These are phyloP conservation scores for Apis florea DNA, from an alignment of 1,140 invertebrate species.

Conservation along the genomic window DNA sequence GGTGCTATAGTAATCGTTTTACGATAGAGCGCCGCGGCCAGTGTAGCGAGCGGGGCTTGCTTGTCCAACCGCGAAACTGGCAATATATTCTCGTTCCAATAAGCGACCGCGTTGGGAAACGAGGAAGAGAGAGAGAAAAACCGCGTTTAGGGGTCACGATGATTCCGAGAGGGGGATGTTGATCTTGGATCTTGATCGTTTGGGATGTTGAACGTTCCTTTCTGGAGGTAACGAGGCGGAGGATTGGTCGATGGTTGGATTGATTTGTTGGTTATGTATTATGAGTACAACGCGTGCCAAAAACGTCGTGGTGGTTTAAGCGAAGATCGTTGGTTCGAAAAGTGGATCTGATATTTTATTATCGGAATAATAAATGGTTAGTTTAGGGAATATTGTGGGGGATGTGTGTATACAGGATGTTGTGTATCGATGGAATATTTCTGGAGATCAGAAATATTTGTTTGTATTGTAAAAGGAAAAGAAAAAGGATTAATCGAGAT, in stretches of 20 bases:
- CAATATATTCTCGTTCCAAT: constrained; percentile 48
- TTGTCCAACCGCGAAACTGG: constrained; percentile 22
- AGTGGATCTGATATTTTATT: no score
- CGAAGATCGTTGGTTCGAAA: no score
- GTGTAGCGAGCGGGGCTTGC: not conserved
- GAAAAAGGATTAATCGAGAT: no score
- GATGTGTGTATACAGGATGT: no score
- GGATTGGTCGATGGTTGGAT: not conserved
- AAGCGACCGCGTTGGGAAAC: constrained; percentile 19
- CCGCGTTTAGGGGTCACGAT: not conserved
- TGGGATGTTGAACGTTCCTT: not conserved
- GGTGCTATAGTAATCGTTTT: constrained; percentile 49
- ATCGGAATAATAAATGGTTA: no score
- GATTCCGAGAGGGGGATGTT: not conserved
- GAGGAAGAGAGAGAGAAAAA: constrained; percentile 10
- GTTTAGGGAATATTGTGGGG: no score
- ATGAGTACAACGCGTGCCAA: no score
- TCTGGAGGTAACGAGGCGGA: not conserved
- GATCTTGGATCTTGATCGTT: not conserved
- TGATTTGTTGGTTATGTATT: not conserved
- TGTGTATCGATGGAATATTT: no score
- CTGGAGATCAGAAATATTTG: no score
- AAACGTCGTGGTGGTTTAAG: no score
- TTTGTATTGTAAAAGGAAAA: no score
- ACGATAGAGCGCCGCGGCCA: constrained; percentile 39